Evolutionary conservation across 2,888 invertebrate genomes (phyloP).

Genomic region (Limnephilus auricula): DNA sequence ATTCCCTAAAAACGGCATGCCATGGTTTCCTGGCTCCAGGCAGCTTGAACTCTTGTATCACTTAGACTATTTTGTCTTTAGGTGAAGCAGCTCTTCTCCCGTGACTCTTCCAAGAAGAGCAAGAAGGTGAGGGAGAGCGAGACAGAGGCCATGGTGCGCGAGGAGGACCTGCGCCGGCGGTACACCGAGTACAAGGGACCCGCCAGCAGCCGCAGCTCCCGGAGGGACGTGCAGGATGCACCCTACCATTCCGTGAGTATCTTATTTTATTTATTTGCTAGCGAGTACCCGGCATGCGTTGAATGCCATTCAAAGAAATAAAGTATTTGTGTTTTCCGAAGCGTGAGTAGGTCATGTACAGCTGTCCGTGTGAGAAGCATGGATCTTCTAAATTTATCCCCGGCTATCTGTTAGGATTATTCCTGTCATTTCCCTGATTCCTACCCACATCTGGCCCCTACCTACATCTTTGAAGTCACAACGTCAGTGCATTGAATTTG

Average conservation of each 20-base stretch:
- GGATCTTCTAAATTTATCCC: no score
- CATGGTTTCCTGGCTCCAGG: background rate
- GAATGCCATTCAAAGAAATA: no score
- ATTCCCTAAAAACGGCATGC: background rate
- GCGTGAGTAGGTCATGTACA: no score
- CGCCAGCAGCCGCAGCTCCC: conserved; percentile 76
- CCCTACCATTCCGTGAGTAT: conserved; percentile 58
- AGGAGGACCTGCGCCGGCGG: conserved; percentile 77
- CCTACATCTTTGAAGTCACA: no score
- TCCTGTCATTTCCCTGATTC: no score
- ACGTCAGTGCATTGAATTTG: no score
- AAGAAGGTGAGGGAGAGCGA: conserved; percentile 81
- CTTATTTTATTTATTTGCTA: no score
- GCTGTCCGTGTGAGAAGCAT: no score
- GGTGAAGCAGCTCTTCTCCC: conserved; percentile 87
- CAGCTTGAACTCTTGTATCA: background rate
- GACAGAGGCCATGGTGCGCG: conserved; percentile 74
- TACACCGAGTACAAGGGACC: conserved; percentile 81
- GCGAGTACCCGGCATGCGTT: no score
- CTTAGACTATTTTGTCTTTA: conserved; percentile 68
- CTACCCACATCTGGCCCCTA: no score
- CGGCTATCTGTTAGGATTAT: no score
- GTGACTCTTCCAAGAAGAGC: conserved; percentile 83
- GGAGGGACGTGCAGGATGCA: conserved; percentile 68
- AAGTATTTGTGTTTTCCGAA: no score